These are phyloP conservation scores for Rafetus swinhoei DNA, from an alignment of 2,113 vertebrate genomes.

Conservation along the genomic window DNA sequence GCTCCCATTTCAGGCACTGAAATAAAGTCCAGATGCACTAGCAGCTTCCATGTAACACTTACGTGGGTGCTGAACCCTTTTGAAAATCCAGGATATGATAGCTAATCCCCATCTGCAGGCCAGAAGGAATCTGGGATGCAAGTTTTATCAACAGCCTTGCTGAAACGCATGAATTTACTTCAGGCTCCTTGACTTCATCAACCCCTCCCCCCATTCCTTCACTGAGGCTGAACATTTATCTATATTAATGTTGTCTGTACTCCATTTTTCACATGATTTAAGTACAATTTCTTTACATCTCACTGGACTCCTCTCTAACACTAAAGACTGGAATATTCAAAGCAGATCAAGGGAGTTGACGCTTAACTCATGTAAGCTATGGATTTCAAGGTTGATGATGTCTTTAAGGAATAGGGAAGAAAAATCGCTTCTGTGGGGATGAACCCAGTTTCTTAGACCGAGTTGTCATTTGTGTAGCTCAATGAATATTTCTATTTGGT, in stretches of 20 bases:
- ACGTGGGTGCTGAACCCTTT: background rate
- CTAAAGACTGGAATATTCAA: background rate
- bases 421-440: background rate
- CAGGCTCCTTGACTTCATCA: background rate
- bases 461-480: background rate
- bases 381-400: background rate
- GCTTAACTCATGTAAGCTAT: background rate
- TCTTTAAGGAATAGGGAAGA: background rate
- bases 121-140: background rate
- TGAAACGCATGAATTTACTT: background rate
- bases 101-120: background rate
- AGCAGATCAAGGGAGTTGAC: background rate
- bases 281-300: background rate
- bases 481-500: background rate
- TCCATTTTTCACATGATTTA: background rate
- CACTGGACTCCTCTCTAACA: background rate
- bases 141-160: background rate
- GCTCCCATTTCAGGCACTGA: background rate
- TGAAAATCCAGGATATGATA: background rate
- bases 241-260: background rate
- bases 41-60: background rate
- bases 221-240: background rate
- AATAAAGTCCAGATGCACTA: background rate
- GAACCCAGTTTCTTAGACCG: background rate
- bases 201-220: background rate